phyloP scores from a whole-genome alignment of 1,140 invertebrate species.

The Chlorops oryzae region DNA sequence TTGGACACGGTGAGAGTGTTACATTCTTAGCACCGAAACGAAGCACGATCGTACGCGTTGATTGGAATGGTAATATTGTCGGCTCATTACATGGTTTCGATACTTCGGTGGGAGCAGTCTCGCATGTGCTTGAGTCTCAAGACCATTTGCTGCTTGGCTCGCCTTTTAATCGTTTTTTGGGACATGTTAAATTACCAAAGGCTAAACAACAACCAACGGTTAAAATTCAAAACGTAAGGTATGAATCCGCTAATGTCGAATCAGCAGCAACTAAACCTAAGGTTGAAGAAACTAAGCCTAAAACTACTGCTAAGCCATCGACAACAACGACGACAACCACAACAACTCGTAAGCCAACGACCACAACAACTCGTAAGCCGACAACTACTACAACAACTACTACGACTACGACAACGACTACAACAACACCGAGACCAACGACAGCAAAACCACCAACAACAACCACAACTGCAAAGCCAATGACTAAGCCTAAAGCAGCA shows the following conservation, averaged over 20 bases:
- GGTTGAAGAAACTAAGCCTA: slow-evolving; percentile 14
- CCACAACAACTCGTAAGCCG: slow-evolving; percentile 20
- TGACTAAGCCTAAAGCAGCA: slow-evolving; percentile 6
- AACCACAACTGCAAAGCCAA: slow-evolving; percentile 11
- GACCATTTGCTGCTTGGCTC: slow-evolving; percentile 55
- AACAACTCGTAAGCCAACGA: slow-evolving; percentile 21
- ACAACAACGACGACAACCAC: slow-evolving; percentile 21
- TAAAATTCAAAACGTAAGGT: slow-evolving; percentile 40
- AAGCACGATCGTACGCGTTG: slow-evolving; percentile 53
- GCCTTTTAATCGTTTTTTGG: slow-evolving; percentile 63
- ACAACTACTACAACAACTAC: slow-evolving; percentile 20
- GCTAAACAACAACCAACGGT: slow-evolving; percentile 45
- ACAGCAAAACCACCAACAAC: slow-evolving; percentile 16
- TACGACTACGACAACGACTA: slow-evolving; percentile 17
- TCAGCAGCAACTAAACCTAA: slow-evolving; percentile 25
- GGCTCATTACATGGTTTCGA: slow-evolving; percentile 54
- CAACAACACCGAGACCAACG: slow-evolving; percentile 13
- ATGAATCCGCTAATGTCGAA: slow-evolving; percentile 37
- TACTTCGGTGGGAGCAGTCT: slow-evolving; percentile 46
- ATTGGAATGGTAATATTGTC: slow-evolving; percentile 60
- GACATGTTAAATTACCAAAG: slow-evolving; percentile 53
- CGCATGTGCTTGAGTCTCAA: slow-evolving; percentile 57
- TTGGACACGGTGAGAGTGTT: slow-evolving; percentile 48
- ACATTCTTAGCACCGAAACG: slow-evolving; percentile 42
- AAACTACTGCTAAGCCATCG: slow-evolving; percentile 19